Conservation (phyloP, 2,113 vertebrate genomes). For the Thomomys bottae region DNA sequence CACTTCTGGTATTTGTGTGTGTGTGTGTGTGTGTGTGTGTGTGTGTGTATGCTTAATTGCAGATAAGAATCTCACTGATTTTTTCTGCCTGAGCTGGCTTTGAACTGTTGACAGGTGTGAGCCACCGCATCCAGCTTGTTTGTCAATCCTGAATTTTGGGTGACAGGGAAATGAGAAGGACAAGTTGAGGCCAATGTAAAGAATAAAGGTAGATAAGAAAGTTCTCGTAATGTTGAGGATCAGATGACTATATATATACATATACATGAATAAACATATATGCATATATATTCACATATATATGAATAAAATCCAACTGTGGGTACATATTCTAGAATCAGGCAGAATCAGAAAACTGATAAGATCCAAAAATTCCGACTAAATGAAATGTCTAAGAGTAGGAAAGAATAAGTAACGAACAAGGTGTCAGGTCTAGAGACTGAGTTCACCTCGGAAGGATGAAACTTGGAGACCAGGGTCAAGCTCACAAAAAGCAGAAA, state of each 20-base stretch:
- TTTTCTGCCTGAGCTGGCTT: too few species aligned
- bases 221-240: neutral
- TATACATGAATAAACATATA: too few species aligned
- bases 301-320: neutral
- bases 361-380: neutral
- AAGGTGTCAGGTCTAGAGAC: neutral
- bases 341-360: neutral
- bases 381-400: neutral
- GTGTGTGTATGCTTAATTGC: too few species aligned
- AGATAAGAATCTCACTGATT: too few species aligned
- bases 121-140: neutral
- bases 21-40: too few species aligned
- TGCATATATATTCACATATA: too few species aligned
- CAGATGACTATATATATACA: neutral
- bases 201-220: neutral
- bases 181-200: neutral
- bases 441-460: neutral
- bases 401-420: neutral
- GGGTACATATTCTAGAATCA: neutral
- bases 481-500: neutral
- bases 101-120: too few species aligned
- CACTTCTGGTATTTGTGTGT: too few species aligned
- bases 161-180: neutral
- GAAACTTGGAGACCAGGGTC: neutral
- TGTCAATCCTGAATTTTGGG: neutral